These are phyloP conservation scores for Tinamus major DNA, from an alignment of 2,797 vertebrate genomes.

Conservation along the genomic window DNA sequence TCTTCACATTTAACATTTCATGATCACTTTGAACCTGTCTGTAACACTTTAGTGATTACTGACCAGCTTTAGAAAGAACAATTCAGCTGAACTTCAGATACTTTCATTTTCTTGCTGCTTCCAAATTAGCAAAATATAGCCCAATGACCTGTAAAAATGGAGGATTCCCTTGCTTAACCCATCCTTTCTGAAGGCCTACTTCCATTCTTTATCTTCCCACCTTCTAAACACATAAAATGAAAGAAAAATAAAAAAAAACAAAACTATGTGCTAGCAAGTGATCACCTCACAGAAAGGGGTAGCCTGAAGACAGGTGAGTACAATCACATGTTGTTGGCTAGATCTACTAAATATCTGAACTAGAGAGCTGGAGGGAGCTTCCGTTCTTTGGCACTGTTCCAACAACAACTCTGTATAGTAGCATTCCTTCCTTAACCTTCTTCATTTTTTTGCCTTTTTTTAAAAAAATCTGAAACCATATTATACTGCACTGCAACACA, in stretches of 20 bases:
- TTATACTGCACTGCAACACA: neutral
- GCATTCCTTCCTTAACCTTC: neutral
- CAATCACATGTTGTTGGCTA: neutral
- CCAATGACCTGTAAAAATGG: neutral
- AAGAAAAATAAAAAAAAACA: neutral
- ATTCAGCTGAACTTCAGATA: neutral
- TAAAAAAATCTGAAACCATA: neutral
- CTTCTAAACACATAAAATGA: neutral
- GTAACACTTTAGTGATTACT: neutral
- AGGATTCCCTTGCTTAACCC: neutral
- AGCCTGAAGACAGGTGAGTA: neutral
- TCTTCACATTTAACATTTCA: neutral
- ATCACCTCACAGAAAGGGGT: neutral
- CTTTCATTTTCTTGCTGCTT: neutral
- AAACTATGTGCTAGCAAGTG: neutral
- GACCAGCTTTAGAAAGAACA: neutral
- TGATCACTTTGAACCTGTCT: neutral
- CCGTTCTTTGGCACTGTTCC: neutral
- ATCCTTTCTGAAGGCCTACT: neutral
- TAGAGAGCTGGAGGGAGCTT: neutral
- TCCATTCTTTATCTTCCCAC: neutral
- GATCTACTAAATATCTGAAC: neutral
- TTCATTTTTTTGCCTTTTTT: neutral
- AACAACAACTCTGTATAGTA: neutral
- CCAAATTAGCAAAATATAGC: neutral